Base-by-base conservation (phyloP, 2,797 vertebrate genomes). In the Anguilla pacifica region DNA sequence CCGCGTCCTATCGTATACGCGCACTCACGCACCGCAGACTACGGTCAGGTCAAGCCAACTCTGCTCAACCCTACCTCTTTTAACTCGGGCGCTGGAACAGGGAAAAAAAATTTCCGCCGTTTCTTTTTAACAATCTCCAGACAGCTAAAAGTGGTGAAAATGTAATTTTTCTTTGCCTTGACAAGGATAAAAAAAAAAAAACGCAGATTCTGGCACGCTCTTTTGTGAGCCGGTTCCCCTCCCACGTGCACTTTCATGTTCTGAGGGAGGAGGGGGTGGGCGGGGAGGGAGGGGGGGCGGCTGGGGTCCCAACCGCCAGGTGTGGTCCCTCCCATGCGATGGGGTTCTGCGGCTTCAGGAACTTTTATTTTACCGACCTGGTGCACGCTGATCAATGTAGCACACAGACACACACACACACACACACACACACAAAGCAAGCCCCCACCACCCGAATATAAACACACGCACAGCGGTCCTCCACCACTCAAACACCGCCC, bases 351-450 rank as follows among this genome's bases (percentile, higher is more conserved):
- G 72, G 72, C 72, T 43, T 77, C 31, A 28, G 10, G 67, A 70
- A 43, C 28, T 17, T 35, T 77, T 19, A 77, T 35, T 77, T 77
- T 35, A 77, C 31, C 43, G 72, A 19, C 94, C 91, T 92, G 93
- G n/a, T 94, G 95, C 94, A 96, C 94, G 95, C 95, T n/a, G 22
- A 7, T 67, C 25, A 67, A 4, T 17, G 59, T 67, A n/a, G 89
- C 46, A 28, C 46, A 83, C 43, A 51, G 0, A 53, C 46, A 83
- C 22, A n/a, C 46, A 28, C 46, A n/a, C 46, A 53, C 22, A 83
- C 25, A 49, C 46, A 43, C 31, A 39, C 72, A 51, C 81, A 83
- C 25, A n/a, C 79, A 82, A 59, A 81, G n/a, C 31, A 31, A 39
- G 28, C 35, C 72, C 22, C 22, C 61, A 1, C 61, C 61, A 67